Evolutionary conservation across 2,113 vertebrate species (phyloP), one percentile per base, ranked within the genome.

Genomic region (Irena cyanogastra): DNA sequence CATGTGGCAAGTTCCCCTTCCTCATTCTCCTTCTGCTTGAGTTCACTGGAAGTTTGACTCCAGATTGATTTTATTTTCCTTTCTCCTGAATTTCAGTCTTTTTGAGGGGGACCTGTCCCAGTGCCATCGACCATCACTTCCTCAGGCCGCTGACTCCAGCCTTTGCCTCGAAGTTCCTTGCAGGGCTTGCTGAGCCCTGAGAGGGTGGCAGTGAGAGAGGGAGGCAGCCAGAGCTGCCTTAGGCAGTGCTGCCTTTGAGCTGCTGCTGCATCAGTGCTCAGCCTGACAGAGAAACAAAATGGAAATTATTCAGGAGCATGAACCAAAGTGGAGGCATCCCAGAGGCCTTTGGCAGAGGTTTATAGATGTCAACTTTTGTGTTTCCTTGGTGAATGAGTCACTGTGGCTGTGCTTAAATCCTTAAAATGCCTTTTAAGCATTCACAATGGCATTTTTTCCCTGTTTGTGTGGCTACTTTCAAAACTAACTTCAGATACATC

Each of bases 381-480:
- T 94, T 84, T 84, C 41, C 53, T 75, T 72, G n/a, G 45, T 61
- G 85, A 64, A 88, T 44, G 63, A 88, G 16, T 74, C 68, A 64
- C 71, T 35, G 39, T 69, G 47, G 35, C 42, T 81, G 35, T 47
- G 23, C 31, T 70, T 37, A 90, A 56, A 37, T 77, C 35, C 57
- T 90, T 63, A 77, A 83, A 77, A 77, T 72, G 28, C 63, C 21
- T 89, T 95, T 61, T 45, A 87, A 93, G 39, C 42, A 71, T 68
- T 92, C 72, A 71, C 16, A 74, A 37, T 35, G 83, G 21, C 18
- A 16, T 52, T 78, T 91, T 79, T 66, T 6, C 17, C 10, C n/a
- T n/a, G 16, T 72, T 76, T 2, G 0, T 61, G 26, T 69, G 84
- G 41, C 49, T 87, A 3, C 59, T 84, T 87, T 50, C 74, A 94